Conservation (phyloP, 2,797 vertebrate species). For the Cynodonichthys magdalenae region DNA sequence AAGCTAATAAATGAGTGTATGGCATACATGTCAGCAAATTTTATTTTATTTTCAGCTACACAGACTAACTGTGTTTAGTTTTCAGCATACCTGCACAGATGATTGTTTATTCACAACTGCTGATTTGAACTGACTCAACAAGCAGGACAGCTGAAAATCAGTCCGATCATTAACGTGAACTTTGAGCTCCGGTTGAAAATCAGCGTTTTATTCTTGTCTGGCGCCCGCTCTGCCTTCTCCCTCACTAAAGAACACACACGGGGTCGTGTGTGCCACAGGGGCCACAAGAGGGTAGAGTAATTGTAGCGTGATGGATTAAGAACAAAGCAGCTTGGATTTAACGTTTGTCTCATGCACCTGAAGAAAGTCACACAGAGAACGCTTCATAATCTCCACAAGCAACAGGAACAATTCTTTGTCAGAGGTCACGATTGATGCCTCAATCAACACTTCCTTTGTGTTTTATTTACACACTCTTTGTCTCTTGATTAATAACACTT, state of each 20-base stretch:
- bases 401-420: constrained; percentile 28
- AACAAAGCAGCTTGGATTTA: neutral
- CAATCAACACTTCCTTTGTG: neutral
- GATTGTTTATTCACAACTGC: neutral
- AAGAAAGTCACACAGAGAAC: constrained; percentile 31
- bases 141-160: constrained; percentile 16
- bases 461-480: neutral
- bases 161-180: constrained; percentile 19
- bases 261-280: no score
- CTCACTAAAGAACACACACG: constrained; percentile 1
- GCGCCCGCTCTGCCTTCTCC: neutral
- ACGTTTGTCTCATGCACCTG: constrained; percentile 12
- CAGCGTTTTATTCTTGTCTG: constrained; percentile 35
- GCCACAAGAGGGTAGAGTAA: constrained; percentile 19
- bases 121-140: constrained; percentile 2
- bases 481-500: no score
- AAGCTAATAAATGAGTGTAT: no score
- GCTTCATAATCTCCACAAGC: constrained; percentile 52
- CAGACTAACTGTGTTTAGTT: no score
- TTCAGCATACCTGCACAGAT: neutral
- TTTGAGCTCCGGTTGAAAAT: constrained; percentile 10
- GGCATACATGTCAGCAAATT: no score
- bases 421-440: constrained; percentile 20
- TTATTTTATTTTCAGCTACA: no score
- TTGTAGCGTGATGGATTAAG: constrained; percentile 43